These are phyloP conservation scores for Rhorus exstirpatorius DNA, from an alignment of 2,888 invertebrate species.

Conservation along the genomic window DNA sequence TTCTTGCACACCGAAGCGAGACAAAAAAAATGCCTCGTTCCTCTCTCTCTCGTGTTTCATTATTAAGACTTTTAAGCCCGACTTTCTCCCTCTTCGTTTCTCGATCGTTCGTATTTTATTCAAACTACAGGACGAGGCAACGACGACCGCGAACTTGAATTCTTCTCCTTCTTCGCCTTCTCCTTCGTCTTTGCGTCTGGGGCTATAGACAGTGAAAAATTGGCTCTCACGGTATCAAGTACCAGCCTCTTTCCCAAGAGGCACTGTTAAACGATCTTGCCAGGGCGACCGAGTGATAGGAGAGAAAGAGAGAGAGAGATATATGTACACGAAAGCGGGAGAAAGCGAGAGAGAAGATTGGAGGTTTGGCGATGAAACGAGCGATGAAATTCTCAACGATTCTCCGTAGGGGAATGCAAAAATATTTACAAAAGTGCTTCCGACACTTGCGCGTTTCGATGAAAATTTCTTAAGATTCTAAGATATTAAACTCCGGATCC, in stretches of 20 bases:
- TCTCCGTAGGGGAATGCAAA: constrained; percentile 48
- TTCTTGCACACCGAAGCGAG: background rate
- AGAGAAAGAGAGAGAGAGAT: background rate
- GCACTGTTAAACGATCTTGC: constrained; percentile 60
- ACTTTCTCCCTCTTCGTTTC: constrained; percentile 8
- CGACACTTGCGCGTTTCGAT: constrained; percentile 30
- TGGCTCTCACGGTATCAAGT: constrained; percentile 52
- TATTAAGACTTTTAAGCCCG: constrained; percentile 42
- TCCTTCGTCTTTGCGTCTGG: constrained; percentile 24
- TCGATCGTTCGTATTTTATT: background rate
- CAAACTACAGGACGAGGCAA: constrained; percentile 12
- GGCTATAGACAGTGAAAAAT: constrained; percentile 68
- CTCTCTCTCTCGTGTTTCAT: constrained; percentile 27
- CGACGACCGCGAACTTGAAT: constrained; percentile 31
- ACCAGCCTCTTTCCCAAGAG: constrained; percentile 21
- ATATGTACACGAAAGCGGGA: background rate
- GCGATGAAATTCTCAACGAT: constrained; percentile 58
- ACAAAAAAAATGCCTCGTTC: constrained; percentile 36
- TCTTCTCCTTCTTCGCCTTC: background rate
- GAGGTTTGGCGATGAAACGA: constrained; percentile 29
- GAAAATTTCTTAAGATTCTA: constrained; percentile 29
- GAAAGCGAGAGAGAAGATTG: constrained; percentile 39
- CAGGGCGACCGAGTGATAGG: constrained; percentile 1
- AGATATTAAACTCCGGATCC: too few species aligned
- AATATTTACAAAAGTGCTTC: constrained; percentile 65